Base-by-base conservation (phyloP, 2,888 invertebrate genomes). In the Xestia sexstrigata region DNA sequence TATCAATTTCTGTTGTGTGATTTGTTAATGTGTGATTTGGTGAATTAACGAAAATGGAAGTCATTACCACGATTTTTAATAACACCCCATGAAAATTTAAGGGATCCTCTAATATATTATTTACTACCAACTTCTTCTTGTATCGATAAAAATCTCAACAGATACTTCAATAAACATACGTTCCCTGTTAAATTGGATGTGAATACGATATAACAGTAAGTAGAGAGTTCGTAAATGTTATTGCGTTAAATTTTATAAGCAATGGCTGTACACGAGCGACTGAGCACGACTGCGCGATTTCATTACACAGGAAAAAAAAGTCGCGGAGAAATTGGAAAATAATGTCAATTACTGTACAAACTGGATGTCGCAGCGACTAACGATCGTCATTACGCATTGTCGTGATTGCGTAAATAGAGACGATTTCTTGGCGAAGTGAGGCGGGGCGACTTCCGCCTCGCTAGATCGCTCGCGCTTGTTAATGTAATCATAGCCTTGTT, bases 291-390 rank as follows among this genome's bases (percentile, higher is more conserved):
- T 77, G 83, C 88, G 91, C 93, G 92, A 94, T 94, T 96, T 95
- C 93, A 95, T 96, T 95, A 95, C 89, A 89, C 91, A 91, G 89
- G 89, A 75, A 85, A 92, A 93, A 93, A 92, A 94, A 93, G 93
- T 90, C 86, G 91, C 90, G 88, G 92, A 94, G 95, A 96, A 96
- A 96, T 96, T 95, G 96, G 93, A 96, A 96, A 96, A 96, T 96
- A 95, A 96, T 95, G 95, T 94, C 96, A 96, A 96, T 96, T 96
- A 96, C 95, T 90, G 91, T 92, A 93, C 93, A 93, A 92, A 93
- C 91, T 90, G 86, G 89, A 89, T 92, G 91, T 92, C 91, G 91
- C 89, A 93, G 93, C 91, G 91, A 92, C 93, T 95, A 95, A 95
- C 94, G 93, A 95, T 95, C 91, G 93, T 95, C 95, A 96, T 96